Conservation (phyloP, 2,888 invertebrate species). For the Drosophila kambysellisi region DNA sequence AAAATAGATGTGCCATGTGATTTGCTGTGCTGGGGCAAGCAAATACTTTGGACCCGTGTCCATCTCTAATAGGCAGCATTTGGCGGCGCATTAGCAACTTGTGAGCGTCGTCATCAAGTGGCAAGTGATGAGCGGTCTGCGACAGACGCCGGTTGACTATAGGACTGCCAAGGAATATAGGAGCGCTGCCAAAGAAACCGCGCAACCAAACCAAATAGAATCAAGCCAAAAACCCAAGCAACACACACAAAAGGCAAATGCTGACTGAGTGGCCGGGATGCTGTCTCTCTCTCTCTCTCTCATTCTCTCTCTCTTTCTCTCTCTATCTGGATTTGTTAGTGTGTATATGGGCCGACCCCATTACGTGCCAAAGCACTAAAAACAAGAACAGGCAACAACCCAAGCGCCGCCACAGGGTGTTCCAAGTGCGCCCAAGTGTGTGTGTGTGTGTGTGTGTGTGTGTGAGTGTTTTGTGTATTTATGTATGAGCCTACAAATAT, state of each 20-base stretch:
- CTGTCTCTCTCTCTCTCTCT: neutral
- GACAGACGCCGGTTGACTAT: conserved; percentile 27
- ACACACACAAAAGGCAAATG: conserved; percentile 52
- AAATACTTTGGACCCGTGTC: neutral
- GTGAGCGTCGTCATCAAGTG: conserved; percentile 60
- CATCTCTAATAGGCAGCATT: conserved; percentile 34
- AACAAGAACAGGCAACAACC: conserved; percentile 63
- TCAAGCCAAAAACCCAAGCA: conserved; percentile 26
- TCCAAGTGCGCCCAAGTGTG: conserved; percentile 18
- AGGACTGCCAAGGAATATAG: conserved; percentile 3
- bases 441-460: conserved; percentile 35
- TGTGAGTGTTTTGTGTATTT: conserved; percentile 28
- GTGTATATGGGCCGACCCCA: conserved; percentile 69
- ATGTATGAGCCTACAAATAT: conserved; percentile 56
- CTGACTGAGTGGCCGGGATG: conserved; percentile 48
- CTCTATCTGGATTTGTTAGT: conserved; percentile 6
- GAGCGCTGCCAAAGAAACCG: conserved; percentile 30
- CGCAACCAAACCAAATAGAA: conserved; percentile 45
- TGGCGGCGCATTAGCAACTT: conserved; percentile 44
- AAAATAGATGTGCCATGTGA: conserved; percentile 1
- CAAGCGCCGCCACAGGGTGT: conserved; percentile 64
- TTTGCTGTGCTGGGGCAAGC: neutral
- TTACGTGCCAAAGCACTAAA: conserved; percentile 79
- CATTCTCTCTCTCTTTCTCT: neutral
- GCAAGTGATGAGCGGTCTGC: conserved; percentile 43